Evolutionary conservation across 2,888 invertebrate species (phyloP).

Genomic region (Patella pellucida): DNA sequence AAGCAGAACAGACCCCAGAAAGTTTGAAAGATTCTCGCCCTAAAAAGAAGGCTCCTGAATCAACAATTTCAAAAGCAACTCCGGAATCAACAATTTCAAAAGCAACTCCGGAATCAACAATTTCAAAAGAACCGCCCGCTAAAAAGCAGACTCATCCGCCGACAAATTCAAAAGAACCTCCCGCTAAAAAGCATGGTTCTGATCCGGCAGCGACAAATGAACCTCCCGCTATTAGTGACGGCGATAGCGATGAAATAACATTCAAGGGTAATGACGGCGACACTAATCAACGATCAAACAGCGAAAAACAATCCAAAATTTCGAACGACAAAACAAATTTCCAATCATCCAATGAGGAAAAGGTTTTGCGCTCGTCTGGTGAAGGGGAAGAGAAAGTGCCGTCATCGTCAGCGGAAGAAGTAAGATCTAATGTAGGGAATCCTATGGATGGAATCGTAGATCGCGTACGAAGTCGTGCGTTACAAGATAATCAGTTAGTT

Average conservation of each 20-base stretch:
- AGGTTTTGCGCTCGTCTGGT: background rate
- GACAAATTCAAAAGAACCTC: too few relatives aligned
- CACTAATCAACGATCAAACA: constrained; percentile 14
- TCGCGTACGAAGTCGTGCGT: constrained; percentile 7
- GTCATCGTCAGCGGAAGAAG: constrained; percentile 14
- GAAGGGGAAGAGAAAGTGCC: constrained; percentile 11
- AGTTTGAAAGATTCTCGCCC: too few relatives aligned
- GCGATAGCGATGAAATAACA: background rate
- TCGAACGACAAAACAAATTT: background rate
- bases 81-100: too few relatives aligned
- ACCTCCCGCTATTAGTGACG: background rate
- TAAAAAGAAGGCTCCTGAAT: too few relatives aligned
- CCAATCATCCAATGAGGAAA: too few relatives aligned
- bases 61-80: too few relatives aligned
- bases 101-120: background rate
- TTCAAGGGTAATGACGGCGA: constrained; percentile 10
- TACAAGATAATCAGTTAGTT: constrained; percentile 37
- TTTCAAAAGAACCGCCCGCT: too few relatives aligned
- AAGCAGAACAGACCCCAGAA: too few relatives aligned
- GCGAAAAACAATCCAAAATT: background rate
- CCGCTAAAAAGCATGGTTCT: too few relatives aligned
- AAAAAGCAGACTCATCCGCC: too few relatives aligned
- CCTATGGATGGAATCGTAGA: constrained; percentile 22
- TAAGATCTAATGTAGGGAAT: background rate
- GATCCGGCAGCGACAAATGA: background rate